Conservation (phyloP, 2,888 invertebrate species). For the Xylota segnis region DNA sequence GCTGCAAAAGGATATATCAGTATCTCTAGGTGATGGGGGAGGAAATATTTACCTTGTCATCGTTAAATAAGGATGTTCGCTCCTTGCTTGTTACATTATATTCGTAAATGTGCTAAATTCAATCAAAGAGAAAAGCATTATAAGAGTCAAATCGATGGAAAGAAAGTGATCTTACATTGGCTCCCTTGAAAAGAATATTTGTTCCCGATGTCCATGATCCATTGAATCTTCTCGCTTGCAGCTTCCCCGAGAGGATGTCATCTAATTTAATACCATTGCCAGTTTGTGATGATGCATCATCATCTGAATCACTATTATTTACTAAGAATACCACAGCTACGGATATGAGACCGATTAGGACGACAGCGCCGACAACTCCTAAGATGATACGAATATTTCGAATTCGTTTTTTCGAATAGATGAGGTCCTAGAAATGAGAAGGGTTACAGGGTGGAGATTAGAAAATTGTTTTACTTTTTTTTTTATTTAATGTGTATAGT, state of each 20-base stretch:
- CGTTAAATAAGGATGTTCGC: conserved; percentile 78
- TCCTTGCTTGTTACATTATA: conserved; percentile 79
- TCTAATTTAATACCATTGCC: conserved; percentile 86
- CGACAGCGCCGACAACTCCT: conserved; percentile 86
- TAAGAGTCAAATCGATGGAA: neutral
- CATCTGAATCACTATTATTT: conserved; percentile 79
- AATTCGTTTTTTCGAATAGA: conserved; percentile 86
- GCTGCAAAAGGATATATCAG: conserved; percentile 77
- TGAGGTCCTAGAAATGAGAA: conserved; percentile 86
- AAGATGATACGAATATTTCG: conserved; percentile 86
- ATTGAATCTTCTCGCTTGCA: conserved; percentile 89
- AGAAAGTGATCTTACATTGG: conserved; percentile 78
- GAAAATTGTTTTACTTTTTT: neutral
- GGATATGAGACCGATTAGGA: conserved; percentile 86
- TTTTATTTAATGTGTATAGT: neutral
- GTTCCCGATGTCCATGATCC: conserved; percentile 92
- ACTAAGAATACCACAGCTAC: conserved; percentile 87
- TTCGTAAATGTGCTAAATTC: conserved; percentile 80
- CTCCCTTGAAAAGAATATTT: conserved; percentile 87
- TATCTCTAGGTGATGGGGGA: neutral
- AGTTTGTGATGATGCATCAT: conserved; percentile 59
- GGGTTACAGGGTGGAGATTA: neutral
- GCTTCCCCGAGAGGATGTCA: conserved; percentile 89
- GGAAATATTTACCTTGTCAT: conserved; percentile 74
- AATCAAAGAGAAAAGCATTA: neutral